Evolutionary conservation across 2,797 vertebrate genomes (phyloP).

Genomic region (Coracias cyanogaster): DNA sequence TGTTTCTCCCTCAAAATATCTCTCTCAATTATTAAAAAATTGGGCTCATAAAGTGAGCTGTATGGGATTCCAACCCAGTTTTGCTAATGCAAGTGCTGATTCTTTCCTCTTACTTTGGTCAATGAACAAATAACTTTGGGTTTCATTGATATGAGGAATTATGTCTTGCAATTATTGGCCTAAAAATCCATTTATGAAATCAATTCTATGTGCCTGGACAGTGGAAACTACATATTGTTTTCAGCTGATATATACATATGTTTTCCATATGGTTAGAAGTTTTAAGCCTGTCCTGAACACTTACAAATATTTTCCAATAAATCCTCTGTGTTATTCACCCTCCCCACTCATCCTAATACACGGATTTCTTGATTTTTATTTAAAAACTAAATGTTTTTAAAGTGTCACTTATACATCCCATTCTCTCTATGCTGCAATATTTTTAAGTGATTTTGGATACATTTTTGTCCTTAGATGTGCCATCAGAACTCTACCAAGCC

Average conservation of each 20-base stretch:
- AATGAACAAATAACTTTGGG: neutral
- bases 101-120: neutral
- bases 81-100: neutral
- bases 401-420: neutral
- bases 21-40: neutral
- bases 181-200: neutral
- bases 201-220: neutral
- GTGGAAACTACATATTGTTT: neutral
- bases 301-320: constrained; percentile 15
- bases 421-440: neutral
- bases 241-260: neutral
- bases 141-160: neutral
- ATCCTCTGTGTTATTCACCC: neutral
- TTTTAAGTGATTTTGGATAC: neutral
- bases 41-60: neutral
- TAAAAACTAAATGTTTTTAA: neutral
- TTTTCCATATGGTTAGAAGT: neutral
- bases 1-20: neutral
- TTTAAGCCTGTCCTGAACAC: neutral
- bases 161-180: neutral
- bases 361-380: neutral
- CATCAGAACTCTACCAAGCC: neutral
- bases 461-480: neutral
- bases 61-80: neutral
- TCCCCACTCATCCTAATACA: neutral